Conservation (phyloP, 2,113 vertebrate genomes). For the Xiphorhynchus elegans region DNA sequence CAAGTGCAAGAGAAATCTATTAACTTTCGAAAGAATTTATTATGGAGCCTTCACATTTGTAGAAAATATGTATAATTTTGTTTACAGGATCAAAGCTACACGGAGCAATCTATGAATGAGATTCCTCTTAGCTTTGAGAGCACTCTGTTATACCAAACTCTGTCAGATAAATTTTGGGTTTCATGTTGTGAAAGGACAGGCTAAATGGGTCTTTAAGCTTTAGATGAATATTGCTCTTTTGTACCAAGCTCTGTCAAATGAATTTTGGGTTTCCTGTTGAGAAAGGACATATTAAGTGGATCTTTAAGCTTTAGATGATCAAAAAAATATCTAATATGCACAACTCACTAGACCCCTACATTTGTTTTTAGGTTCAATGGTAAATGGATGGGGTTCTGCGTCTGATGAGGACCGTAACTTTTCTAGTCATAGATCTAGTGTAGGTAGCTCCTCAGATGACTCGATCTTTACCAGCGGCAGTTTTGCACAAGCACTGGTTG, state of each 20-base stretch:
- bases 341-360: constrained; percentile 79
- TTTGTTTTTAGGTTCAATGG: constrained; percentile 96
- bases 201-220: background rate
- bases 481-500: constrained; percentile 95
- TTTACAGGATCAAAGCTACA: background rate
- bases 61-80: background rate
- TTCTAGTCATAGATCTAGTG: constrained; percentile 96
- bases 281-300: background rate
- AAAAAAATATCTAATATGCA: constrained; percentile 14
- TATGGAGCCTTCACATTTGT: background rate
- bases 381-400: constrained; percentile 98
- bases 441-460: constrained; percentile 94
- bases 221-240: background rate
- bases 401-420: constrained; percentile 96
- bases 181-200: background rate
- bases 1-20: background rate
- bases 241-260: background rate
- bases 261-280: background rate
- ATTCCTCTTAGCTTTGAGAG: background rate
- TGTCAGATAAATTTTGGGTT: background rate
- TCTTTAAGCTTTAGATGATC: constrained; percentile 44
- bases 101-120: background rate
- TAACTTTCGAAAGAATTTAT: background rate
- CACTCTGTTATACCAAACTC: background rate
- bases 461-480: constrained; percentile 94